A percentile compares a stretch with the other conserved stretches of the same genome.
Evolutionary conservation across 2,113 vertebrate genomes (phyloP).

Genomic region (Coryphaenoides rupestris): DNA sequence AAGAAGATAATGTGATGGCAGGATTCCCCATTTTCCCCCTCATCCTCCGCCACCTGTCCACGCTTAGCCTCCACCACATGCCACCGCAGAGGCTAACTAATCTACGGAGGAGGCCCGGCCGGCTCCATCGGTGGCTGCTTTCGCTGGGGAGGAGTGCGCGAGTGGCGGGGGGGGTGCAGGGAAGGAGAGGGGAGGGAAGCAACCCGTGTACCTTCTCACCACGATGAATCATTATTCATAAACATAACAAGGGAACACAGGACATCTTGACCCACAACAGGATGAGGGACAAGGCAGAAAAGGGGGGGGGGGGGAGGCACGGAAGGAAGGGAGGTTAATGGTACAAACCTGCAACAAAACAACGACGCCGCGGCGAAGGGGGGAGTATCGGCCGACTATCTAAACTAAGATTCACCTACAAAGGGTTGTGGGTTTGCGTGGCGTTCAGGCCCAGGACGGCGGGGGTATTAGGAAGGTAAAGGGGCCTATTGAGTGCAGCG

Average conservation of each 20-base stretch:
- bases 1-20: too few relatives aligned
- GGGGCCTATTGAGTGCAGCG: constrained; percentile 82
- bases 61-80: constrained; percentile 14
- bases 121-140: constrained; percentile 19
- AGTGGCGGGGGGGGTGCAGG: constrained; percentile 10
- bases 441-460: constrained; percentile 84
- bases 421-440: constrained; percentile 69
- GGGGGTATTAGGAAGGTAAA: constrained; percentile 72
- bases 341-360: constrained; percentile 61
- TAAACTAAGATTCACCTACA: constrained; percentile 79
- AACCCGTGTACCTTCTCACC: constrained; percentile 45
- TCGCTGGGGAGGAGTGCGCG: too few relatives aligned
- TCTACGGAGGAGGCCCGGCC: constrained; percentile 42
- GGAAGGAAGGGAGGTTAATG: constrained; percentile 54
- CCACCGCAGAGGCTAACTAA: constrained; percentile 41
- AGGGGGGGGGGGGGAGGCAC: too few relatives aligned
- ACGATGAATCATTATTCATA: constrained; percentile 66
- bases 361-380: constrained; percentile 73
- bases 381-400: constrained; percentile 71
- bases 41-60: too few relatives aligned
- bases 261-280: constrained; percentile 79
- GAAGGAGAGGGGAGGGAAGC: constrained; percentile 25
- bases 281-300: constrained; percentile 53
- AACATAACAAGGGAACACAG: constrained; percentile 61
- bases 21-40: too few relatives aligned